Conservation (phyloP, 2,888 invertebrate genomes). For the Ganaspis brasiliensis region DNA sequence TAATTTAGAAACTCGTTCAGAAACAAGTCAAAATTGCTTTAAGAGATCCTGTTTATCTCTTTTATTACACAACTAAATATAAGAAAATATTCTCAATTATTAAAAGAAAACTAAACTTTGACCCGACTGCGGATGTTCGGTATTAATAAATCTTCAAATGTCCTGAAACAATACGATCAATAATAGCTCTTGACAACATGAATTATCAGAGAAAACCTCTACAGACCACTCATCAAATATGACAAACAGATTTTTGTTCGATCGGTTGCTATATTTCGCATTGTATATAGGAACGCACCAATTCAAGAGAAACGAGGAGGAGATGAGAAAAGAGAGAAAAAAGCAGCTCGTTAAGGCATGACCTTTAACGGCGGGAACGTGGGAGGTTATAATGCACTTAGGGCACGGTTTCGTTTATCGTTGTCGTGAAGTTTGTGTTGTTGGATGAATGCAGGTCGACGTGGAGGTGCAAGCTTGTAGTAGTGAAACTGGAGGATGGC, state of each 20-base stretch:
- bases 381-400: slow-evolving; percentile 75
- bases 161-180: slow-evolving; percentile 17
- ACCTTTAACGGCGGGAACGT: slow-evolving; percentile 78
- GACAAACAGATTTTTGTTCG: slow-evolving; percentile 24
- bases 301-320: slow-evolving; percentile 42
- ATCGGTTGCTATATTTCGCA: slow-evolving; percentile 16
- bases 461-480: slow-evolving; percentile 53
- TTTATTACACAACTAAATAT: too few species aligned
- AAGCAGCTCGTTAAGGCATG: slow-evolving; percentile 77
- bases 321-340: slow-evolving; percentile 50
- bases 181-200: background rate
- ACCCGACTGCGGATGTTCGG: background rate
- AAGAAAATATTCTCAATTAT: too few species aligned
- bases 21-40: too few species aligned
- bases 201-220: background rate
- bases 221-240: background rate
- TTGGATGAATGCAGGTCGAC: slow-evolving; percentile 70
- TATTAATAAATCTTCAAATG: background rate
- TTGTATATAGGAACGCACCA: slow-evolving; percentile 7
- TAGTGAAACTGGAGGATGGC: too few species aligned
- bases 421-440: slow-evolving; percentile 63
- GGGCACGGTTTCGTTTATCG: slow-evolving; percentile 71
- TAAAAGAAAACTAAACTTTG: background rate
- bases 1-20: too few species aligned
- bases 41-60: too few species aligned